Percentiles rank a stretch among this genome's conserved stretches.
phyloP scores from a whole-genome alignment of 2,888 invertebrate species.

The Linnaemya vulpina region DNA sequence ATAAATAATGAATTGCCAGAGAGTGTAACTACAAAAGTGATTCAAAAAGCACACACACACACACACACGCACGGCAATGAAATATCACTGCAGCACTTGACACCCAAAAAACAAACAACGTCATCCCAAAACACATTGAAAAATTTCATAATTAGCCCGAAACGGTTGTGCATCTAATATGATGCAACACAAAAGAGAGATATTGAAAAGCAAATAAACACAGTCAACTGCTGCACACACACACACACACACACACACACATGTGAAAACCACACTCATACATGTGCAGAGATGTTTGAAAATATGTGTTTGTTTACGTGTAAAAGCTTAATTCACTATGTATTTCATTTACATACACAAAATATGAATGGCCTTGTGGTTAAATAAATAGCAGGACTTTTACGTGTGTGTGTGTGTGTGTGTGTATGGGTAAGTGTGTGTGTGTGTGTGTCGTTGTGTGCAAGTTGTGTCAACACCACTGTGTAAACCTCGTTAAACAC shows the following conservation, averaged over 20 bases:
- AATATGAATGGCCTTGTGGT: constrained; percentile 58
- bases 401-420: constrained; percentile 12
- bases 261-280: too few species aligned
- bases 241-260: constrained; percentile 25
- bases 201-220: constrained; percentile 38
- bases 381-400: constrained; percentile 52
- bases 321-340: constrained; percentile 21
- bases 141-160: constrained; percentile 63
- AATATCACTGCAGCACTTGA: not conserved
- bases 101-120: not conserved
- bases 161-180: constrained; percentile 41
- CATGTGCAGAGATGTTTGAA: not conserved
- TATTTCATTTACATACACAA: constrained; percentile 38
- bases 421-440: too few species aligned
- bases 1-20: constrained; percentile 47
- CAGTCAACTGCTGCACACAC: constrained; percentile 47
- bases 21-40: constrained; percentile 11
- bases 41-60: not conserved
- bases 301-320: not conserved
- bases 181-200: constrained; percentile 51
- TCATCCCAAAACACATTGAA: constrained; percentile 16
- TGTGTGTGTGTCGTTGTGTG: constrained; percentile 36
- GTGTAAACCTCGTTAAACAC: constrained; percentile 68
- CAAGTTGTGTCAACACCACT: constrained; percentile 65
- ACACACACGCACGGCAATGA: not conserved